Base-by-base conservation (phyloP, 1,140 invertebrate genomes). In the Microvelia longipes region DNA sequence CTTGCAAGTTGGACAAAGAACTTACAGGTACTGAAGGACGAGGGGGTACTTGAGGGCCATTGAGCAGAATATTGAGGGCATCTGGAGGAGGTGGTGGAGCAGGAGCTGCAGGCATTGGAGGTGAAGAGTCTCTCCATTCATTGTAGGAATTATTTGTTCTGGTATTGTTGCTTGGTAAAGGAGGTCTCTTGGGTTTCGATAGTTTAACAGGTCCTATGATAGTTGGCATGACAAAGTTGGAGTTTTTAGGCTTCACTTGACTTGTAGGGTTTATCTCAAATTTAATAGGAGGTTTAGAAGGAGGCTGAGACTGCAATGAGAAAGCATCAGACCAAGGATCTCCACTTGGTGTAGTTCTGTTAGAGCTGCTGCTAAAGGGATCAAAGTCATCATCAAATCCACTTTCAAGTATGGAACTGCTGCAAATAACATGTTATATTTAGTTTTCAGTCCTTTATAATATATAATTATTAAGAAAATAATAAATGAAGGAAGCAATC, bases 311-410 rank as follows among this genome's bases (percentile, higher is more conserved):
- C 25, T 68, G 28, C 15, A 66, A 61, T 63, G 63, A 66, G 35
- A 66, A 61, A 19, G 67, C 29, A 68, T 66, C 68, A n/a, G 28
- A 66, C 27, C 60, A 69, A 35, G 28, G 30, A 70, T 62, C 65
- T 29, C 28, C 26, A 11, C 66, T 63, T 68, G 64, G 73, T 28
- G 67, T 75, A 25, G 73, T 74, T 15, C 73, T 70, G 28, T 72
- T 71, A 28, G 76, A 74, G 5, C 35, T 19, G 72, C 72, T 24
- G 70, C n/a, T 63, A 71, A 80, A 84, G 25, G 86, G 82, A 74
- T 88, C 86, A 77, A 88, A 89, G 76, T 90, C 88, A 79, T 90
- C 88, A 77, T 89, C 88, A 74, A 89, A 89, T 28, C 85, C 87
- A 80, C 87, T 89, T 77, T 89, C 87, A 66, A 85, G 84, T 75